A percentile compares a stretch with the other conserved stretches of the same genome.
phyloP scores from a whole-genome alignment of 2,888 invertebrate species.

The Nipponacmea schrenckii region DNA sequence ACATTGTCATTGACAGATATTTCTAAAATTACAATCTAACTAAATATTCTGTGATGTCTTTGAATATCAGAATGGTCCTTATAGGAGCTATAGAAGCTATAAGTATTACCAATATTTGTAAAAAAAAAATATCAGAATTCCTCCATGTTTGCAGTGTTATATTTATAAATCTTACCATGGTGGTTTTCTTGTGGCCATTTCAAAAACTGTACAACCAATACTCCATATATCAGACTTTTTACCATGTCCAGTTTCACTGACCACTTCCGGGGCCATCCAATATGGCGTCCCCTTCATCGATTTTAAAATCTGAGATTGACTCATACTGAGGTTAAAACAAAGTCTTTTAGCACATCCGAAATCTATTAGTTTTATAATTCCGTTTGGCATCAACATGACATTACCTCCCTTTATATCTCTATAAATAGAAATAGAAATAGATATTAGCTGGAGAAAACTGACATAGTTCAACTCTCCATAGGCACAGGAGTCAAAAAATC shows the following conservation, averaged over 20 bases:
- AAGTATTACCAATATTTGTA: too few relatives aligned
- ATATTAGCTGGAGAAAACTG: too few relatives aligned
- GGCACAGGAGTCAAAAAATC: too few relatives aligned
- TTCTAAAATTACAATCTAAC: too few relatives aligned
- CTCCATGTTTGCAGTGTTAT: too few relatives aligned
- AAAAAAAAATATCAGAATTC: too few relatives aligned
- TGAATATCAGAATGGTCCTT: too few relatives aligned
- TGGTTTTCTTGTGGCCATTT: constrained; percentile 68
- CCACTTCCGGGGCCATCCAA: constrained; percentile 69
- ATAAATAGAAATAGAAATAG: constrained; percentile 25
- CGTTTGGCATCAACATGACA: constrained; percentile 68
- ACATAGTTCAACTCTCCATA: too few relatives aligned
- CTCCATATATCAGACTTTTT: constrained; percentile 69
- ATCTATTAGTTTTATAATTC: constrained; percentile 68
- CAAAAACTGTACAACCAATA: constrained; percentile 67
- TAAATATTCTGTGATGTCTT: too few relatives aligned
- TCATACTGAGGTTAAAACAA: constrained; percentile 62
- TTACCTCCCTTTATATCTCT: constrained; percentile 69
- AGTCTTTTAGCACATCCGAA: constrained; percentile 69
- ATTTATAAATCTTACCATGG: constrained; percentile 56
- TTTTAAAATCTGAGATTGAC: constrained; percentile 61
- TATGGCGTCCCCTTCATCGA: constrained; percentile 68
- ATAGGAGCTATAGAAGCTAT: too few relatives aligned
- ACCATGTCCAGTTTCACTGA: constrained; percentile 67
- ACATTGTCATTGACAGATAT: too few relatives aligned